A percentile compares a stretch with the other conserved stretches of the same genome.
These are phyloP conservation scores for Neotoma lepida DNA, from an alignment of 2,113 vertebrate genomes.

Conservation along the genomic window DNA sequence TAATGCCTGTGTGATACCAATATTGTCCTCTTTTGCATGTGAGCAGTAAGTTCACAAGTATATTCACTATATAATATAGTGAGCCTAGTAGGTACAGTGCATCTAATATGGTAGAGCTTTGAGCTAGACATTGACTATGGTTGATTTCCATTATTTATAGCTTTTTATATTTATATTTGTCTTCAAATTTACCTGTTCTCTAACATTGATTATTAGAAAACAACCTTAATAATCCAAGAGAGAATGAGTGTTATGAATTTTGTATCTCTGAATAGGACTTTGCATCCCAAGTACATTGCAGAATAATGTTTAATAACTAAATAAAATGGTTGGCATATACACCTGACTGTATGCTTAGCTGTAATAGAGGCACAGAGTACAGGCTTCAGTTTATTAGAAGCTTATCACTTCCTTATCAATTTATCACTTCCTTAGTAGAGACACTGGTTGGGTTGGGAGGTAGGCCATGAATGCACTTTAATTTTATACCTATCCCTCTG, in stretches of 20 bases:
- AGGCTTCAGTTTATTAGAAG: not conserved
- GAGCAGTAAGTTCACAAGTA: not conserved
- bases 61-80: not conserved
- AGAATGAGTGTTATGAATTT: not conserved
- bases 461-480: not conserved
- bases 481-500: not conserved
- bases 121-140: not conserved
- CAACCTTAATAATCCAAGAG: not conserved
- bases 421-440: not conserved
- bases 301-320: not conserved
- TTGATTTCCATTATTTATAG: not conserved
- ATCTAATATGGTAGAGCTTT: not conserved
- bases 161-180: not conserved
- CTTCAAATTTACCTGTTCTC: not conserved
- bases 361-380: not conserved
- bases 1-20: not conserved
- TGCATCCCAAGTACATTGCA: not conserved
- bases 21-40: not conserved
- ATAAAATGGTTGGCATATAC: not conserved
- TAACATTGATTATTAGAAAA: not conserved
- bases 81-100: no score
- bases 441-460: not conserved
- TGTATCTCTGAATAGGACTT: not conserved
- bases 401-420: not conserved
- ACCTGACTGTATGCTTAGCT: not conserved